Evolutionary conservation across 2,797 vertebrate species (phyloP), one percentile per base, ranked within the genome.

Genomic region (Lacerta bilineata): DNA sequence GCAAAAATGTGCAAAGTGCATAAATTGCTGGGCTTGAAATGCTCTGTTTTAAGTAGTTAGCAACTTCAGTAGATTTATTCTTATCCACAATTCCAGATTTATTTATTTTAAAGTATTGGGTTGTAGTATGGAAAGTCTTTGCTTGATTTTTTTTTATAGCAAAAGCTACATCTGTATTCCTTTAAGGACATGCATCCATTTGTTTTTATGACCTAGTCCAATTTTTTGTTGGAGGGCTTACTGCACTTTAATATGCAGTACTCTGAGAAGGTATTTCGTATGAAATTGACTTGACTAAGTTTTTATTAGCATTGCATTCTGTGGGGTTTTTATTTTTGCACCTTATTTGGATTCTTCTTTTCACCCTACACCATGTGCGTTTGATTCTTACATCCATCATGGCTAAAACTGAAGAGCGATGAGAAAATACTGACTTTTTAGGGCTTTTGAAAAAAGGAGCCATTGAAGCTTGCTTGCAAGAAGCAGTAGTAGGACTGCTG

Each of bases 1-100:
- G 90, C 86, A 92, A 94, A 55, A 89, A 66, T 92, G 81, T 85
- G 74, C 91, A 59, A 90, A 59, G 78, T 84, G 84, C 83, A 89
- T 94, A 91, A 83, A 93, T 94, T 91, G 79, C 39, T 88, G 72
- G 79, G 69, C 85, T 92, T 89, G 0, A 0, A 91, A 91, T 88
- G 27, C 74, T 90, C 20, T 79, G 25, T 93, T 87, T 91, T 90
- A 46, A 91, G 39, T 71, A 86, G 23, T 84, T 71, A 89, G 82
- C 50, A 91, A 80, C 36, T 18, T 85, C 74, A 82, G 86, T 90
- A 87, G 13, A n/a, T 84, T 87, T 11, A 33, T 36, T 93, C 82
- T 88, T 81, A 81, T 74, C 33, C 83, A 55, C 23, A 11, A 0
- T 29, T 59, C 83, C 72, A 87, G 0, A 0, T 55, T 20, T 36